phyloP scores from a whole-genome alignment of 1,140 invertebrate genomes.

The Aricia agestis region DNA sequence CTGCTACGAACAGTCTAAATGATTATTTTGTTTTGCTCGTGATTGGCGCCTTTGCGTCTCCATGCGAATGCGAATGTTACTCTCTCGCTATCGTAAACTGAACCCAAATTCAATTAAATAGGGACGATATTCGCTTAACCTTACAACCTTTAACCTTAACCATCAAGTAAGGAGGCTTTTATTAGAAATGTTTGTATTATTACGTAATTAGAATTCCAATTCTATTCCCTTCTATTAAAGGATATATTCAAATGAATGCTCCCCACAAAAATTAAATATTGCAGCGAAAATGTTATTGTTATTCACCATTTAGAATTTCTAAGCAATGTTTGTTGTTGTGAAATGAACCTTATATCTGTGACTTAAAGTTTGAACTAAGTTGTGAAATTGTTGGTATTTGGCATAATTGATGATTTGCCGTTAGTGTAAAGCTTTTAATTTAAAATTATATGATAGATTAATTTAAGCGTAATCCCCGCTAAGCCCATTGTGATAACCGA shows the following conservation, averaged over 20 bases:
- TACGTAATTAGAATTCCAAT: neutral
- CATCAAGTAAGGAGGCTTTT: neutral
- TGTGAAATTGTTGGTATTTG: neutral
- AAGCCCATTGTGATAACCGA: neutral
- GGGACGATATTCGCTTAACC: neutral
- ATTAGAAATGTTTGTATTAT: neutral
- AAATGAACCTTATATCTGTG: neutral
- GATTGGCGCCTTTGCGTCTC: conserved; percentile 5
- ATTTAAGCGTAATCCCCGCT: neutral
- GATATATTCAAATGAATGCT: neutral
- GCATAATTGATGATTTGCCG: conserved; percentile 7
- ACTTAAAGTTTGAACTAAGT: neutral
- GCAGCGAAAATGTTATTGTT: conserved; percentile 15
- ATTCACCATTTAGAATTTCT: conserved; percentile 9
- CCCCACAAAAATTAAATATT: conserved; percentile 11
- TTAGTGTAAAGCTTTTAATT: conserved; percentile 7
- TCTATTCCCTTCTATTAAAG: neutral
- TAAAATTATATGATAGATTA: conserved; percentile 2
- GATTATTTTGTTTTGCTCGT: conserved; percentile 13
- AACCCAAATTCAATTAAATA: neutral
- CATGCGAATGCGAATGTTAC: neutral
- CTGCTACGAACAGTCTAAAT: conserved; percentile 3
- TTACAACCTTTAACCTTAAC: neutral
- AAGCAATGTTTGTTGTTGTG: neutral
- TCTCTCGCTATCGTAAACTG: neutral